Evolutionary conservation across 2,797 vertebrate species (phyloP).

Genomic region (Pipistrellus pipistrellus): DNA sequence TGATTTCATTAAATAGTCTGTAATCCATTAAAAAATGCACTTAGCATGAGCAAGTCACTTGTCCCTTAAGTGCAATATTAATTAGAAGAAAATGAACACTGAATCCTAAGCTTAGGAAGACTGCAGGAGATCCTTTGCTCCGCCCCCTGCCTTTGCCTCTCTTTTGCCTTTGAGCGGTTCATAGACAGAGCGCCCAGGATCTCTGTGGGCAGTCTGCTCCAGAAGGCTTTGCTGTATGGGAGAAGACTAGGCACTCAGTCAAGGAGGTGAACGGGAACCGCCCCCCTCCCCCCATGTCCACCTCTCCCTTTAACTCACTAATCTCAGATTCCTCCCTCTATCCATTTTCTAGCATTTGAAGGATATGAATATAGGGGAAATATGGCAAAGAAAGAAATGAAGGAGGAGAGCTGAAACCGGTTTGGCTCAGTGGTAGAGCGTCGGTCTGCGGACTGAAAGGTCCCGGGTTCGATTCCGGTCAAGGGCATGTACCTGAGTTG

Average conservation of each 20-base stretch:
- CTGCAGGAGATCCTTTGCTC: neutral
- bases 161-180: slow-evolving; percentile 20
- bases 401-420: too few relatives aligned
- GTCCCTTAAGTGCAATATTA: slow-evolving; percentile 3
- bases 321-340: neutral
- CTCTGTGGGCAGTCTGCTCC: neutral
- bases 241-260: neutral
- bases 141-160: neutral
- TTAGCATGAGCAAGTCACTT: slow-evolving; percentile 50
- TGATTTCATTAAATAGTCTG: slow-evolving; percentile 56
- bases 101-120: neutral
- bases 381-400: neutral
- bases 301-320: neutral
- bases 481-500: too few relatives aligned
- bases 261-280: neutral
- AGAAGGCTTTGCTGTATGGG: neutral
- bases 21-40: slow-evolving; percentile 59
- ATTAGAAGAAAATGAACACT: slow-evolving; percentile 36
- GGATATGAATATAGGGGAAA: neutral
- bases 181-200: neutral
- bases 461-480: too few relatives aligned
- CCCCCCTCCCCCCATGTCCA: neutral
- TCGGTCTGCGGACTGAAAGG: too few relatives aligned
- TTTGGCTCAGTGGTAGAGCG: too few relatives aligned
- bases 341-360: neutral